phyloP scores from a whole-genome alignment of 2,113 vertebrate species.

The Dasyprocta punctata region DNA sequence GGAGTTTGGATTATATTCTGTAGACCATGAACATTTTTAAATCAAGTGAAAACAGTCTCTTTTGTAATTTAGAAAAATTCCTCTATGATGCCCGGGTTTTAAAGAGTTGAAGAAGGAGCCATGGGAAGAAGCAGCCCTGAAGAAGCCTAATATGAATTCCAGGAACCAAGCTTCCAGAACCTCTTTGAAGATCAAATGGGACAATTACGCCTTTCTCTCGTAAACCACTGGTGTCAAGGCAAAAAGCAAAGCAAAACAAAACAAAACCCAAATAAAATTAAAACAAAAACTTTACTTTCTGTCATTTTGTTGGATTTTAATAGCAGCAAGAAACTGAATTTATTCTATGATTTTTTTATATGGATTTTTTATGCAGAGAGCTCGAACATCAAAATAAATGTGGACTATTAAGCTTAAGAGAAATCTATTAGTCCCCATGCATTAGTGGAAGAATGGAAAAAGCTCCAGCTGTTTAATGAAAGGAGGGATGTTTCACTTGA shows the following conservation, averaged over 20 bases:
- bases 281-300: background rate
- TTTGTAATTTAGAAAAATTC: background rate
- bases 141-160: background rate
- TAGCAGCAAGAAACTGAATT: constrained; percentile 19
- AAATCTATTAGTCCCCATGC: background rate
- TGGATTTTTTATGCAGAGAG: constrained; percentile 57
- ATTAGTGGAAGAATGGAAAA: background rate
- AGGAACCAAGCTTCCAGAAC: background rate
- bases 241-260: background rate
- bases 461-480: background rate
- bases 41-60: background rate
- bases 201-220: background rate
- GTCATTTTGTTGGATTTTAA: background rate
- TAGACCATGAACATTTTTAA: background rate
- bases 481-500: background rate
- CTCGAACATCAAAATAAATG: constrained; percentile 50
- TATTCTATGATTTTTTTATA: constrained; percentile 31
- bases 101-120: background rate
- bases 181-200: background rate
- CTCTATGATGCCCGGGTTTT: background rate
- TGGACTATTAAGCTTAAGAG: background rate
- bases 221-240: background rate
- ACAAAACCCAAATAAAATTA: background rate
- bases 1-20: background rate
- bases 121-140: background rate